Evolutionary conservation across 2,797 vertebrate species (phyloP).

Genomic region (Sparidentex hasta): DNA sequence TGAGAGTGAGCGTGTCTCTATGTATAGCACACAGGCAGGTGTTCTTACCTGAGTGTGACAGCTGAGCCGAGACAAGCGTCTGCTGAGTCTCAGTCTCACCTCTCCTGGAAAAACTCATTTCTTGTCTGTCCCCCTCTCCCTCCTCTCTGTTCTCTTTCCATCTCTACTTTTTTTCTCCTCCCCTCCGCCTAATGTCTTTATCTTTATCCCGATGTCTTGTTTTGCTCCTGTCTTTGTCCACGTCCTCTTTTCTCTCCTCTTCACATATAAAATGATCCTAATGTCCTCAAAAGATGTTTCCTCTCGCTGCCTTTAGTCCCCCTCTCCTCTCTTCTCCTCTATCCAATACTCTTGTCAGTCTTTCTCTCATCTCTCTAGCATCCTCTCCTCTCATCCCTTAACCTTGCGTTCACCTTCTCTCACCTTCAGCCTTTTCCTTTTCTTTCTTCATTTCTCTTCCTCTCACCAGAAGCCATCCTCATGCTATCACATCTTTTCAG

Average conservation of each 20-base stretch:
- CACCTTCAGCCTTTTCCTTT: neutral
- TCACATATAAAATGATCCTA: neutral
- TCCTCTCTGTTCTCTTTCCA: neutral
- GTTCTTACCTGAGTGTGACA: slow-evolving; percentile 43
- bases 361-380: neutral
- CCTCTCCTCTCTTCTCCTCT: too few relatives aligned
- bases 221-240: neutral
- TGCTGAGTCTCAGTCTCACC: slow-evolving; percentile 11
- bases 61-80: slow-evolving; percentile 28
- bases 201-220: too few relatives aligned
- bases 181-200: neutral
- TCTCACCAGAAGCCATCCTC: too few relatives aligned
- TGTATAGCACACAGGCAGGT: slow-evolving; percentile 29
- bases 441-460: neutral
- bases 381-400: too few relatives aligned
- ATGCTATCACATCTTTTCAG: too few relatives aligned
- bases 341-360: too few relatives aligned
- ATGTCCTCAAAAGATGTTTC: neutral
- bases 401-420: neutral
- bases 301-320: neutral
- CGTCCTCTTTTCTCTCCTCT: neutral
- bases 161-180: too few relatives aligned
- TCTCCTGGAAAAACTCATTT: slow-evolving; percentile 15
- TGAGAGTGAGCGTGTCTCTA: slow-evolving; percentile 32
- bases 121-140: neutral